Evolutionary conservation across 2,888 invertebrate species (phyloP).

Genomic region (Neria commutata): DNA sequence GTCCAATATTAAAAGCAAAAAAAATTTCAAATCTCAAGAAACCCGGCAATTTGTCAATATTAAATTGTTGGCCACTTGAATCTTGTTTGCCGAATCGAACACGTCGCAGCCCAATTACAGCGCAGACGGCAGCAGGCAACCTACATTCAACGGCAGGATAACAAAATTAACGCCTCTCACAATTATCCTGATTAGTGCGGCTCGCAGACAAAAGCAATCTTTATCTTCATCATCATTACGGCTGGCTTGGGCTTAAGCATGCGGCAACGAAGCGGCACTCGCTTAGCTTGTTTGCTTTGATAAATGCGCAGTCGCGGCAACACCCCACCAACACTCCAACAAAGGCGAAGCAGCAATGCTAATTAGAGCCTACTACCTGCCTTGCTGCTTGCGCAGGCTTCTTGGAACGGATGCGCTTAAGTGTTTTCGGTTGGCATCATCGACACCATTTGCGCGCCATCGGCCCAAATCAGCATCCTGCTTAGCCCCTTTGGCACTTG

Average conservation of each 20-base stretch:
- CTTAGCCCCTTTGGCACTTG: neutral
- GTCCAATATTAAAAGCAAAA: conserved; percentile 18
- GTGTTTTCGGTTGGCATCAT: too few relatives aligned
- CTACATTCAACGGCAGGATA: too few relatives aligned
- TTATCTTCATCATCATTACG: neutral
- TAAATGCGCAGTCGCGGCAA: conserved; percentile 42
- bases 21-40: conserved; percentile 15
- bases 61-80: conserved; percentile 27
- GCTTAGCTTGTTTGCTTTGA: conserved; percentile 50
- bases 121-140: too few relatives aligned
- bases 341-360: conserved; percentile 27
- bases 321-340: conserved; percentile 26
- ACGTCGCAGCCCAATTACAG: conserved; percentile 43
- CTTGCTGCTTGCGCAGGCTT: too few relatives aligned
- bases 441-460: neutral
- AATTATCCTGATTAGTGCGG: conserved; percentile 50
- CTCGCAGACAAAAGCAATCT: conserved; percentile 1
- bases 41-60: conserved; percentile 50
- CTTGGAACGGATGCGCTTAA: too few relatives aligned
- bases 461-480: neutral
- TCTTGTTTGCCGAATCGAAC: too few relatives aligned
- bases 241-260: neutral
- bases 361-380: conserved; percentile 34
- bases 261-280: neutral
- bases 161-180: conserved; percentile 18